Base-by-base conservation (phyloP, 2,113 vertebrate species). In the Neogale vison region DNA sequence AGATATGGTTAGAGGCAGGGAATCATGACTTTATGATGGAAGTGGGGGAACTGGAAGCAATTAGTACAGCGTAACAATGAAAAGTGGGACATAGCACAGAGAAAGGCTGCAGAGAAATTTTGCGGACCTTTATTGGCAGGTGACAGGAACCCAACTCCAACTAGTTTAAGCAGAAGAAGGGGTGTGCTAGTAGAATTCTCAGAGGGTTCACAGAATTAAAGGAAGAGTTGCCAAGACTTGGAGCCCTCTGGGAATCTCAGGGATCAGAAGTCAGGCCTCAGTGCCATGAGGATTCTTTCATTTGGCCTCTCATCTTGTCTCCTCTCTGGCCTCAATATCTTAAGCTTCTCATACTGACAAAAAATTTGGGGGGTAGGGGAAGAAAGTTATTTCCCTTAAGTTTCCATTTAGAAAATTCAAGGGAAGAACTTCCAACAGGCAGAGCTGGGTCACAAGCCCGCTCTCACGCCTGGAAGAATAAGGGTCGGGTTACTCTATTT, bases 121-220 rank as follows among this genome's bases (percentile, higher is more conserved):
- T 67, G 52, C 83, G 26, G 59, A 77, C n/a, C 88, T 50, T 88
- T 84, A 69, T 31, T 57, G n/a, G 26, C 83, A 92, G 55, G 59
- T 85, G 80, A 95, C 55, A 86, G 26, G 57, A 93, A 89, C 72
- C 26, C 63, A 96, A 45, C 4, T 23, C 55, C 80, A 95, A 93
- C 45, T 39, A 93, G 26, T 80, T 93, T 95, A 93, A 95, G 21
- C 65, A 86, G 74, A 90, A 95, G 57, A 86, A 12, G 29, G 42
- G 5, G 34, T n/a, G 90, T 89, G n/a, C 2, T 86, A 65, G 71
- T 26, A 86, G 80, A 93, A 86, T 90, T 88, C 59, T 83, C 57
- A 83, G 3, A 18, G 11, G 55, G 34, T 80, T 84, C 79, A 69
- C 15, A 89, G 79, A 71, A 71, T 65, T 80, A 81, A 92, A 72